These are phyloP conservation scores for Drosophila hydei DNA, from an alignment of 1,140 invertebrate species.

Conservation along the genomic window DNA sequence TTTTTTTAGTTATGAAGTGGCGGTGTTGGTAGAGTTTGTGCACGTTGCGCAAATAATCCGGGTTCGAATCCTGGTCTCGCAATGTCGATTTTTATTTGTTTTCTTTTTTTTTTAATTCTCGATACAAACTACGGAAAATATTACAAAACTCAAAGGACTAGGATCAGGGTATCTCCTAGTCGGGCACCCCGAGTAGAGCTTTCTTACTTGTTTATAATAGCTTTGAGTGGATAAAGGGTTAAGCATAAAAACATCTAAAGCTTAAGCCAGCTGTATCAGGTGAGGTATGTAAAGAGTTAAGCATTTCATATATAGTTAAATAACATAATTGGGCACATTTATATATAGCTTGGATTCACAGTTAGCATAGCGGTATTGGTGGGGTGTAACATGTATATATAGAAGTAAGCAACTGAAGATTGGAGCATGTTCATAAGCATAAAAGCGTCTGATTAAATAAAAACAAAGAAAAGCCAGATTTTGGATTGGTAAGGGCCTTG, in stretches of 20 bases:
- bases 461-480: no score
- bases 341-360: background rate
- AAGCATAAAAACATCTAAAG: conserved; percentile 43
- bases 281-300: conserved; percentile 41
- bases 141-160: no score
- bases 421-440: background rate
- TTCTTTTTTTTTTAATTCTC: no score
- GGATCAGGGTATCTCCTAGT: no score
- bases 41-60: no score
- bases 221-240: conserved; percentile 32
- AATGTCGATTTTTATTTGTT: no score
- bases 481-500: background rate
- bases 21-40: no score
- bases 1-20: no score
- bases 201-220: no score
- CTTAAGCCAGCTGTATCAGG: conserved; percentile 25
- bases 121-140: no score
- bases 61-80: no score
- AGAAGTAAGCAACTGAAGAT: background rate
- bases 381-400: background rate
- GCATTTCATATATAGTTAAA: conserved; percentile 17
- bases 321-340: conserved; percentile 4
- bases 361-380: conserved; percentile 1
- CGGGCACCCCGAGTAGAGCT: no score
- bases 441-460: background rate